Conservation (phyloP, 2,113 vertebrate species). For the Tauraco erythrolophus region DNA sequence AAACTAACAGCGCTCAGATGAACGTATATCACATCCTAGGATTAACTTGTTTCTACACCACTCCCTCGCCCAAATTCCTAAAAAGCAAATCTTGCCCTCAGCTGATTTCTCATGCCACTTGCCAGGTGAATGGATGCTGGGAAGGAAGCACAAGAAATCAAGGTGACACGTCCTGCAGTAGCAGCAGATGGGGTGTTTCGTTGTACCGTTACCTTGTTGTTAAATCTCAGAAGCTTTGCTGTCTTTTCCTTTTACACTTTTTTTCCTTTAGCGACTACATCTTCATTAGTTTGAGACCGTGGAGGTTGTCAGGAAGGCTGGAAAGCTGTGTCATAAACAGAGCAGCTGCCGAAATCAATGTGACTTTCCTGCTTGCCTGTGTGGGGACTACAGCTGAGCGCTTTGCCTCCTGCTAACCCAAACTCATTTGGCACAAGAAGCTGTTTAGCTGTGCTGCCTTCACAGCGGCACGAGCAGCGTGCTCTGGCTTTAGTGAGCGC, state of each 20-base stretch:
- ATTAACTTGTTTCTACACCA: not conserved
- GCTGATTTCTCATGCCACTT: not conserved
- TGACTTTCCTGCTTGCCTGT: not conserved
- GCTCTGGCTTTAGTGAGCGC: fast-evolving
- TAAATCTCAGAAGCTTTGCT: not conserved
- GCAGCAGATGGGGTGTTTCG: not conserved
- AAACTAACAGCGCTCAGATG: not conserved
- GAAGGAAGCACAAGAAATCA: not conserved
- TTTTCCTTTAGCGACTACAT: not conserved
- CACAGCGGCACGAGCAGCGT: fast-evolving
- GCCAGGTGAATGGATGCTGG: not conserved
- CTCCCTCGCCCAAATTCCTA: not conserved
- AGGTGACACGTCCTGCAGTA: not conserved
- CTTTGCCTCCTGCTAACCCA: not conserved
- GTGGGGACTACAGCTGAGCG: not conserved
- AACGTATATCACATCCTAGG: not conserved
- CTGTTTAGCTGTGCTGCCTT: not conserved
- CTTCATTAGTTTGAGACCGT: not conserved
- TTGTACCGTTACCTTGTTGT: not conserved
- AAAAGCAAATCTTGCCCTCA: not conserved
- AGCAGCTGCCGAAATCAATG: not conserved
- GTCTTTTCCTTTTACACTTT: not conserved
- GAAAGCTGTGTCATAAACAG: not conserved
- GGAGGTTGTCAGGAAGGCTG: not conserved
- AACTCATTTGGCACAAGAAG: not conserved